phyloP scores from a whole-genome alignment of 2,888 invertebrate genomes.

The Geophilus truncorum region DNA sequence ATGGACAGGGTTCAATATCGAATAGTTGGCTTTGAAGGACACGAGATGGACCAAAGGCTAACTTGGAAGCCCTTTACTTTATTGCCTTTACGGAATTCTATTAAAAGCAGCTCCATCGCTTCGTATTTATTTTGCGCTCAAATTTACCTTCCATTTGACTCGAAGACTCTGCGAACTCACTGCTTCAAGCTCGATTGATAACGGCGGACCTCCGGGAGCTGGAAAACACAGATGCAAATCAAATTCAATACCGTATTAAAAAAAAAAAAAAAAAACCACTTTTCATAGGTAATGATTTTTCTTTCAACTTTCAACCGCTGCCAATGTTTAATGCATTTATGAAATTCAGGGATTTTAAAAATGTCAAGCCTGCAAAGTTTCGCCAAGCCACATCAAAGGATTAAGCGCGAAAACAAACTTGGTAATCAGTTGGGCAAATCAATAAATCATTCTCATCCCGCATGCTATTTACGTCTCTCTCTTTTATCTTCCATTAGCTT shows the following conservation, averaged over 20 bases:
- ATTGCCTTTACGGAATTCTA: background rate
- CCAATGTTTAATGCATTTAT: too few relatives aligned
- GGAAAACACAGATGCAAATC: background rate
- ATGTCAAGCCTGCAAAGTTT: background rate
- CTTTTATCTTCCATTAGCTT: background rate
- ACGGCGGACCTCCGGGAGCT: constrained; percentile 44
- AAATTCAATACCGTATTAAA: background rate
- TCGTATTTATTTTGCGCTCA: background rate
- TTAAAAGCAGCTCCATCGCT: background rate
- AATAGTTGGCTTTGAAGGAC: constrained; percentile 13
- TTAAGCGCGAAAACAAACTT: background rate
- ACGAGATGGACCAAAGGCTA: background rate
- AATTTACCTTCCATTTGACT: constrained; percentile 47
- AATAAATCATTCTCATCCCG: constrained; percentile 6
- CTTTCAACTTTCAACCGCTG: too few relatives aligned
- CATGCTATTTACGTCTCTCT: constrained; percentile 2
- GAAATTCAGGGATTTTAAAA: background rate
- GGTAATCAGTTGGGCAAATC: background rate
- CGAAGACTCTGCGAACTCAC: constrained; percentile 46
- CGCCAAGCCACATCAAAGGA: background rate
- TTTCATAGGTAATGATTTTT: too few relatives aligned
- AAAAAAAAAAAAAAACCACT: too few relatives aligned
- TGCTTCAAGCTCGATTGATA: constrained; percentile 44
- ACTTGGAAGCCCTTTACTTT: constrained; percentile 1
- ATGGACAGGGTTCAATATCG: constrained; percentile 27